These are phyloP conservation scores for Pterostichus madidus DNA, from an alignment of 2,888 invertebrate genomes.

Conservation along the genomic window DNA sequence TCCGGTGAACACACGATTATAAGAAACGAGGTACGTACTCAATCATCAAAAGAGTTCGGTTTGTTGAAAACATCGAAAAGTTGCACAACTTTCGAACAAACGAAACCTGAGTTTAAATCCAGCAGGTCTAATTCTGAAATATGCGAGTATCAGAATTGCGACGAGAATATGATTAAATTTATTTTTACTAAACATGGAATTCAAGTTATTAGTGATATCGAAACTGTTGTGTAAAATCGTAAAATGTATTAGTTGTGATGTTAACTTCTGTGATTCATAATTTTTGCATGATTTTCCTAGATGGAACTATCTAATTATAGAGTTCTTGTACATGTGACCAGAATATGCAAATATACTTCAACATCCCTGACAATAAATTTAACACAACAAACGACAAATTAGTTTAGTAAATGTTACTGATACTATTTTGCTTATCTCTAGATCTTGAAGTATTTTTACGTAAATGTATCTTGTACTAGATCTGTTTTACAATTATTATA, in stretches of 20 bases:
- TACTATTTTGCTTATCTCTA: slow-evolving; percentile 16
- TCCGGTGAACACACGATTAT: slow-evolving; percentile 76
- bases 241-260: neutral
- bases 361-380: slow-evolving; percentile 41
- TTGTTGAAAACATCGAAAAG: slow-evolving; percentile 75
- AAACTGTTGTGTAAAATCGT: slow-evolving; percentile 82
- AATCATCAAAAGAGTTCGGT: slow-evolving; percentile 58
- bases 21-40: slow-evolving; percentile 72
- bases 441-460: slow-evolving; percentile 26
- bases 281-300: slow-evolving; percentile 47
- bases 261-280: slow-evolving; percentile 36
- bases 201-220: slow-evolving; percentile 88
- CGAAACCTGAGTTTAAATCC: slow-evolving; percentile 69
- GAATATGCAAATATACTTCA: slow-evolving; percentile 25
- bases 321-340: slow-evolving; percentile 7
- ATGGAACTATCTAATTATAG: slow-evolving; percentile 23
- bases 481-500: slow-evolving; percentile 10
- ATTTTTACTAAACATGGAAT: slow-evolving; percentile 89
- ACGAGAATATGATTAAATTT: slow-evolving; percentile 82
- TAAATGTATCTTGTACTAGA: slow-evolving; percentile 13
- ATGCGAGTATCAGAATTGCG: slow-evolving; percentile 78
- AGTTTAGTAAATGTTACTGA: neutral
- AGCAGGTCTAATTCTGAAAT: slow-evolving; percentile 76
- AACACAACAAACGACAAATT: slow-evolving; percentile 35
- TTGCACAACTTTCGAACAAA: slow-evolving; percentile 73